phyloP scores from a whole-genome alignment of 1,140 invertebrate genomes.

The Zaprionus tsacasi region DNA sequence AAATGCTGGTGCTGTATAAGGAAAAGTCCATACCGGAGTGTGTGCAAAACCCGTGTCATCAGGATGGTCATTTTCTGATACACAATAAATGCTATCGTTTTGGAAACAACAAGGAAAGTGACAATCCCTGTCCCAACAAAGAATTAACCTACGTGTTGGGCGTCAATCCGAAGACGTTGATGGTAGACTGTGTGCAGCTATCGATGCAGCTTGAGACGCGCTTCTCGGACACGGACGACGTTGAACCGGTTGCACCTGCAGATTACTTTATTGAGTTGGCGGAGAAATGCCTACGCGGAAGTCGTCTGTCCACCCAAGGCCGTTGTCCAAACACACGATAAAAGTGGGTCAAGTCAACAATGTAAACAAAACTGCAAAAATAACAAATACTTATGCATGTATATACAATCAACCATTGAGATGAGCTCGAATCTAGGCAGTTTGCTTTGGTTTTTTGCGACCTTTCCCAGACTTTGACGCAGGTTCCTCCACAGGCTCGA shows the following conservation, averaged over 20 bases:
- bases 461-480: conserved; percentile 13
- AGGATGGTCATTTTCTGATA: conserved; percentile 85
- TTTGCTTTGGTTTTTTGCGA: conserved; percentile 37
- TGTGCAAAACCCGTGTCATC: conserved; percentile 86
- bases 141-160: conserved; percentile 80
- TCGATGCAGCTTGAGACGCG: conserved; percentile 69
- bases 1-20: conserved; percentile 86
- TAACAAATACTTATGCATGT: conserved; percentile 35
- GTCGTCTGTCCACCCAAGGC: conserved; percentile 53
- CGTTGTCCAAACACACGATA: conserved; percentile 26
- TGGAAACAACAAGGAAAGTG: conserved; percentile 54
- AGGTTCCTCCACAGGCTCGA: conserved; percentile 33
- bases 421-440: conserved; percentile 16
- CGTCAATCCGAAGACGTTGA: conserved; percentile 85
- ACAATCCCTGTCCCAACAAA: conserved; percentile 83
- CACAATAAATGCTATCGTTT: conserved; percentile 85
- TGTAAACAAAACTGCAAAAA: conserved; percentile 11
- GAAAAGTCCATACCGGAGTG: conserved; percentile 86
- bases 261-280: conserved; percentile 67
- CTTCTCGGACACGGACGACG: conserved; percentile 46
- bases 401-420: conserved; percentile 21
- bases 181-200: conserved; percentile 84
- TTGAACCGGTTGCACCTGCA: conserved; percentile 34
- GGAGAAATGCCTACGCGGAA: conserved; percentile 69
- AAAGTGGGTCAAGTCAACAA: neutral